A percentile compares a stretch with the other conserved stretches of the same genome.
Conservation (phyloP, 2,113 vertebrate species). For the Antennarius striatus region DNA sequence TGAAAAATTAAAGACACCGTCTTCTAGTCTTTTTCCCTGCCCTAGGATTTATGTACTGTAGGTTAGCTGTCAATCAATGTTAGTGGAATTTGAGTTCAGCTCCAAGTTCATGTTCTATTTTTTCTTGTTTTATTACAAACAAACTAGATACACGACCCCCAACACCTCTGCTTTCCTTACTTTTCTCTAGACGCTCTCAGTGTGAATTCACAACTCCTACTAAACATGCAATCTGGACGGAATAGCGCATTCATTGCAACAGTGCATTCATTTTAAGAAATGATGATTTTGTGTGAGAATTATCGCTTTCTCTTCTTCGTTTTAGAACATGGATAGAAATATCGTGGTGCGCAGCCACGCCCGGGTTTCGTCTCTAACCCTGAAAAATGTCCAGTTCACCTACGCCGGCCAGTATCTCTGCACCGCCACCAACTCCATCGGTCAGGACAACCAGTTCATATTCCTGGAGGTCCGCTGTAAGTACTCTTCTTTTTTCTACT, state of each 20-base stretch:
- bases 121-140: background rate
- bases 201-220: too few relatives aligned
- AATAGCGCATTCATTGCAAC: too few relatives aligned
- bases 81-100: background rate
- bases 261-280: too few relatives aligned
- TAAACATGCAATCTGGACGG: too few relatives aligned
- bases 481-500: slow-evolving; percentile 33
- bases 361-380: slow-evolving; percentile 91
- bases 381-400: slow-evolving; percentile 95
- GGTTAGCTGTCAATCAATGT: background rate
- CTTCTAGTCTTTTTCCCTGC: background rate
- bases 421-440: slow-evolving; percentile 93
- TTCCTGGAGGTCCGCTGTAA: slow-evolving; percentile 98
- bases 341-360: slow-evolving; percentile 90
- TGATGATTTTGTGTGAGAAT: slow-evolving; percentile 1
- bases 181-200: too few relatives aligned
- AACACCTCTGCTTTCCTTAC: background rate
- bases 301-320: slow-evolving; percentile 19
- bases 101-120: background rate
- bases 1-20: background rate
- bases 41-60: background rate
- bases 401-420: slow-evolving; percentile 94
- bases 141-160: background rate
- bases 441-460: slow-evolving; percentile 89
- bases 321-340: slow-evolving; percentile 89